A percentile compares a stretch with the other conserved stretches of the same genome.
phyloP scores from a whole-genome alignment of 2,113 vertebrate genomes.

The Ovis aries region DNA sequence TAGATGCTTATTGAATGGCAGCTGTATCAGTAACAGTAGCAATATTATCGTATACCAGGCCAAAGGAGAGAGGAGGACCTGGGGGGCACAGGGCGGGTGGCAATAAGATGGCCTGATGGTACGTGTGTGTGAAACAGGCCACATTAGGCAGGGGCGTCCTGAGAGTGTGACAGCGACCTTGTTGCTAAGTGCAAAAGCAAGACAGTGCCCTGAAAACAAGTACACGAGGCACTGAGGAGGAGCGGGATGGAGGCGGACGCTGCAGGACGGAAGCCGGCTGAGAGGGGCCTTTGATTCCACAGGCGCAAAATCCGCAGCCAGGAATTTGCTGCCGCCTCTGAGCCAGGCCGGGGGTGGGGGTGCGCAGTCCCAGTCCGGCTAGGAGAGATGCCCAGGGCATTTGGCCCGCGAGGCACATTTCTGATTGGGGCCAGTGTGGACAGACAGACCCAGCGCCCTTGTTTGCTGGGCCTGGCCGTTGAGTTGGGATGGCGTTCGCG shows the following conservation, averaged over 20 bases:
- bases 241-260: constrained; percentile 38
- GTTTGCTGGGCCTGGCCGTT: constrained; percentile 33
- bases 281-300: constrained; percentile 77
- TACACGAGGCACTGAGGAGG: neutral
- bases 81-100: neutral
- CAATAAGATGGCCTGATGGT: neutral
- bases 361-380: constrained; percentile 44
- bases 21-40: neutral
- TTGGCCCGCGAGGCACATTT: constrained; percentile 78
- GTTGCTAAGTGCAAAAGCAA: constrained; percentile 69
- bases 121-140: neutral
- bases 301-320: constrained; percentile 66
- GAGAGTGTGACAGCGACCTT: constrained; percentile 56
- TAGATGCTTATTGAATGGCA: neutral
- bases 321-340: constrained; percentile 77
- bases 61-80: neutral
- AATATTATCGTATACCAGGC: neutral
- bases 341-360: constrained; percentile 73
- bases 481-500: constrained; percentile 74
- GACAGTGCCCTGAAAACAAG: constrained; percentile 61
- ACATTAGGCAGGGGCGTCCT: constrained; percentile 25
- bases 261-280: neutral
- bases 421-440: constrained; percentile 63
- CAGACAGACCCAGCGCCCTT: constrained; percentile 49
- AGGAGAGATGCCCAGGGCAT: constrained; percentile 64